phyloP scores from a whole-genome alignment of 2,888 invertebrate genomes.

The Drosophila imparisetae region DNA sequence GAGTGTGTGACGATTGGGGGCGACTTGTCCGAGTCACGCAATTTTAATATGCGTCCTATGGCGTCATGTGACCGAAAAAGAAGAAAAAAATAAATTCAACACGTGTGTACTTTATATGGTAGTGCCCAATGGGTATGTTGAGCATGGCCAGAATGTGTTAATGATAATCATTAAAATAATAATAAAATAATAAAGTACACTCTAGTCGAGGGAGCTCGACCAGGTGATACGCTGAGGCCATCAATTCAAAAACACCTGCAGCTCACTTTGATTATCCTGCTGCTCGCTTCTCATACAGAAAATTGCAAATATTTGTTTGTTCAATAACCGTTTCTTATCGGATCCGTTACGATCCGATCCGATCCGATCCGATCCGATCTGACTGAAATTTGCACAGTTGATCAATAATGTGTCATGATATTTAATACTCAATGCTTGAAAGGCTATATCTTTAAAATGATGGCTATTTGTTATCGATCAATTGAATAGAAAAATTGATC shows the following conservation, averaged over 20 bases:
- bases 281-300: background rate
- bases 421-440: background rate
- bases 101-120: conserved; percentile 48
- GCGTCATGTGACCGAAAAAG: conserved; percentile 43
- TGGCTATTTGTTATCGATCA: background rate
- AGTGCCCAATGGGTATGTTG: background rate
- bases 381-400: background rate
- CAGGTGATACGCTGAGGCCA: background rate
- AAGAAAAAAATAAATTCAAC: conserved; percentile 4
- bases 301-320: background rate
- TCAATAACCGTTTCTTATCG: background rate
- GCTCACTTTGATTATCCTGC: too few species aligned
- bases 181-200: conserved; percentile 10
- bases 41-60: conserved; percentile 65
- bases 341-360: background rate
- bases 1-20: background rate
- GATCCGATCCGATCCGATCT: background rate
- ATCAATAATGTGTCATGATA: background rate
- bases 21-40: conserved; percentile 54
- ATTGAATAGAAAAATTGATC: background rate
- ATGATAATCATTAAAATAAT: conserved; percentile 57
- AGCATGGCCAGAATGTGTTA: conserved; percentile 16
- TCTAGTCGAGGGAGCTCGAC: background rate
- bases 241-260: background rate
- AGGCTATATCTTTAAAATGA: background rate